Evolutionary conservation across 2,888 invertebrate species (phyloP).

Genomic region (Coelinius sp.): DNA sequence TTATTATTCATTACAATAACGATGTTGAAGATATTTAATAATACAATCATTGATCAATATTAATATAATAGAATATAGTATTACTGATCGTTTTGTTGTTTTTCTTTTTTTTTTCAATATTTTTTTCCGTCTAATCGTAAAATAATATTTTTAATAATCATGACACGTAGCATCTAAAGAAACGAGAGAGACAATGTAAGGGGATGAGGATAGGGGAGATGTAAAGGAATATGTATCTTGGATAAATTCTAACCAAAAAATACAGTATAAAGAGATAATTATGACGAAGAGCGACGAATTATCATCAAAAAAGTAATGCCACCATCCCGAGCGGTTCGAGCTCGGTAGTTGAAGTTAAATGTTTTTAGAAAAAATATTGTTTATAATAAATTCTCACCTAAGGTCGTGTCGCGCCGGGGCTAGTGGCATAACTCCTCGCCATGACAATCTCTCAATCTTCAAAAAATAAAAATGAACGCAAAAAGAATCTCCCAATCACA

Average conservation of each 20-base stretch:
- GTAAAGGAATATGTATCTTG: not conserved
- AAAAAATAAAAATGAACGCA: not conserved
- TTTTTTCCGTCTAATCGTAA: not conserved
- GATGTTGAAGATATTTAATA: slow-evolving; percentile 61
- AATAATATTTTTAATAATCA: slow-evolving; percentile 51
- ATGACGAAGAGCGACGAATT: slow-evolving; percentile 37
- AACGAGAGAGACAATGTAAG: slow-evolving; percentile 36
- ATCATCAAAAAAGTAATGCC: slow-evolving; percentile 9
- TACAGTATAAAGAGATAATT: slow-evolving; percentile 36
- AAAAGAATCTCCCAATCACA: not conserved
- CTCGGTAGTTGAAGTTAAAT: slow-evolving; percentile 14
- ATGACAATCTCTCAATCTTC: slow-evolving; percentile 16
- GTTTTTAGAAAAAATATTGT: slow-evolving; percentile 1
- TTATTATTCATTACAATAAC: slow-evolving; percentile 63
- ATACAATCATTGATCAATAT: slow-evolving; percentile 55
- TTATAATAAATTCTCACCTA: slow-evolving; percentile 10
- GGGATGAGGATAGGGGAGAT: not conserved
- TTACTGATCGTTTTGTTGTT: slow-evolving; percentile 13
- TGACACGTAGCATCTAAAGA: slow-evolving; percentile 51
- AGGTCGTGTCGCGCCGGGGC: slow-evolving; percentile 38
- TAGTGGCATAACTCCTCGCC: not conserved
- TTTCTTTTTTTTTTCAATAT: not conserved
- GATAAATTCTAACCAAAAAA: slow-evolving; percentile 23
- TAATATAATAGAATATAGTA: slow-evolving; percentile 42
- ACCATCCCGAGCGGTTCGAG: slow-evolving; percentile 33